Base-by-base conservation (phyloP, 1,140 invertebrate genomes). In the Brachionus koreanus region DNA sequence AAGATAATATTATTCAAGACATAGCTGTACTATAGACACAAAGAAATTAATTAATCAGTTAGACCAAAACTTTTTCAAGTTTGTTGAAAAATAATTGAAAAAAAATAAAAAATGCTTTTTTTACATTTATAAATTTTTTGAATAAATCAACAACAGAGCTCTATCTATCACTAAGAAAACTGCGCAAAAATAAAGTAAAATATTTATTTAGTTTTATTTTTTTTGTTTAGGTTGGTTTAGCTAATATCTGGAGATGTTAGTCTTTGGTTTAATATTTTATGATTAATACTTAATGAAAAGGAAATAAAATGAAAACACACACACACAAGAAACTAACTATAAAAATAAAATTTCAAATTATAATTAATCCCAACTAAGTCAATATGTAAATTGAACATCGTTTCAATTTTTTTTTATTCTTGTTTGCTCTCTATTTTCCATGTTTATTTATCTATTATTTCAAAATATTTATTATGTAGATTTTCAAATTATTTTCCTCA, bases 231-330 rank as follows among this genome's bases (percentile, higher is more conserved):
- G 49, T 23, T 52, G 16, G 49, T 52, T 52, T 52, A 19, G 43
- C 43, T 46, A 23, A 57, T 19, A 57, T 57, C n/a, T 57, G 6
- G 19, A 57, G 49, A 57, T 57, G 49, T 57, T 57, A 57, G 49
- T 57, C 49, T 57, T 7, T 57, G 49, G 49, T 19, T 57, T 57
- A 57, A 57, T 57, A 57, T 33, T 65, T 65, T 65, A 65, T 65
- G 25, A 65, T 33, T 65, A 65, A 65, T 65, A 65, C 33, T 65
- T 65, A 65, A 65, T 65, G 63, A 65, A 65, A 65, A 65, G 63
- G 63, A 65, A 65, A 12, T 37, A 37, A 65, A 65, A n/a, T 65
- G 33, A 16, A 65, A 65, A 37, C 29, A 29, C 19, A 57, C 16
- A 57, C 49, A 57, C 43, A 49, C 46, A n/a, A 57, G 19, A 57